Conservation (phyloP, 2,888 invertebrate genomes). For the Pammene fasciana region DNA sequence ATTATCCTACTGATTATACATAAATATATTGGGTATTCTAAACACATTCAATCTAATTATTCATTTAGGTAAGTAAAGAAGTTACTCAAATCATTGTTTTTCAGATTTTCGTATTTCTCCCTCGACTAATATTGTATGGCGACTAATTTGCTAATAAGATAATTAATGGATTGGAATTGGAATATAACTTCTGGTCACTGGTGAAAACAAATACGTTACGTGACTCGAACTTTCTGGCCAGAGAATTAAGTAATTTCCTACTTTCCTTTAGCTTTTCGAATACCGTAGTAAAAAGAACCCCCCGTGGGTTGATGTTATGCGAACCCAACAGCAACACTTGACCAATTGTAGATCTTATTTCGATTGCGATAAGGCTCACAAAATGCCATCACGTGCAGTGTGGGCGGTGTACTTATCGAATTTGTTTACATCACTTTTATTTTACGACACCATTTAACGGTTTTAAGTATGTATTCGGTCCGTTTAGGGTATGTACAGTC, state of each 20-base stretch:
- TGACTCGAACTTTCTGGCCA: slow-evolving; percentile 27
- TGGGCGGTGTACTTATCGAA: not conserved
- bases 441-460: slow-evolving; percentile 10
- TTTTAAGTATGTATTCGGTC: not conserved
- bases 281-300: slow-evolving; percentile 14
- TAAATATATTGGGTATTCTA: no score
- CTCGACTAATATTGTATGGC: slow-evolving; percentile 40
- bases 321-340: no score
- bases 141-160: slow-evolving; percentile 19
- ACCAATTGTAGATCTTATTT: no score
- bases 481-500: not conserved
- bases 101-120: no score
- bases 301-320: slow-evolving; percentile 2
- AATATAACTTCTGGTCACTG: slow-evolving; percentile 22
- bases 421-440: slow-evolving; percentile 16
- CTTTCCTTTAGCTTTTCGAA: slow-evolving; percentile 6
- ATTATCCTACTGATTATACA: no score
- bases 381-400: no score
- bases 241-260: slow-evolving; percentile 12
- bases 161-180: slow-evolving; percentile 22
- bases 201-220: slow-evolving; percentile 30
- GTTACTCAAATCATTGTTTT: no score
- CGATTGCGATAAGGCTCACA: no score
- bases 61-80: no score
- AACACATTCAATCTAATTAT: no score